Evolutionary conservation across 2,113 vertebrate species (phyloP).

Genomic region (Oreochromis aureus): DNA sequence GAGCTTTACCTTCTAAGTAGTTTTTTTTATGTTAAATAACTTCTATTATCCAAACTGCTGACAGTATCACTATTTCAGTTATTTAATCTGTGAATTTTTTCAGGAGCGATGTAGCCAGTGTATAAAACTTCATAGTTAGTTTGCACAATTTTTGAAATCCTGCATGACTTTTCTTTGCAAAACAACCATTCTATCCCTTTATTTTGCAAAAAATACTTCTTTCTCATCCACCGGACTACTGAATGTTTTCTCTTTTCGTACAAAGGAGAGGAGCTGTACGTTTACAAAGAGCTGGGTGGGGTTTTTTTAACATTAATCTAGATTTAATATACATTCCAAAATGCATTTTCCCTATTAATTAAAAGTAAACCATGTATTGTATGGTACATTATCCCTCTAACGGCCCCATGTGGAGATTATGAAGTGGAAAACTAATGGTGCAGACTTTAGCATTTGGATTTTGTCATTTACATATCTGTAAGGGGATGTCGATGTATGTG

Average conservation of each 20-base stretch:
- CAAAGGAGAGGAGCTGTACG: slow-evolving; percentile 65
- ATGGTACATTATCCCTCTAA: slow-evolving; percentile 99
- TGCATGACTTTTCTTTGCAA: not conserved
- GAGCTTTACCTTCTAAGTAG: not conserved
- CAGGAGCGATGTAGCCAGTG: not conserved
- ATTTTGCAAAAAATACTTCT: slow-evolving; percentile 14
- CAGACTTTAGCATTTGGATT: slow-evolving; percentile 98
- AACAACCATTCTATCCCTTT: not conserved
- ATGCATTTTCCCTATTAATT: slow-evolving; percentile 95
- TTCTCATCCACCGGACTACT: slow-evolving; percentile 25
- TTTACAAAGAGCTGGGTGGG: slow-evolving; percentile 72
- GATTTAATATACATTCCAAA: slow-evolving; percentile 97
- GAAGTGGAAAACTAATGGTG: slow-evolving; percentile 99
- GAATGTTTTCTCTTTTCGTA: slow-evolving; percentile 47
- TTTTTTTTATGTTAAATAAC: not conserved
- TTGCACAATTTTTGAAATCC: not conserved
- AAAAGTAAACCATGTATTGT: slow-evolving; percentile 98
- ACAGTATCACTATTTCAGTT: not conserved
- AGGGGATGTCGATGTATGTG: slow-evolving; percentile 86
- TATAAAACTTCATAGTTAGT: not conserved
- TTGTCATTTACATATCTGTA: slow-evolving; percentile 95
- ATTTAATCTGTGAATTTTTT: not conserved
- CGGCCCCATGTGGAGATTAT: slow-evolving; percentile 98
- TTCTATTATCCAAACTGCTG: not conserved
- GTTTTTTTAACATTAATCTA: slow-evolving; percentile 86